Conservation (phyloP, 1,140 invertebrate species). For the Potamilus streckersoni region DNA sequence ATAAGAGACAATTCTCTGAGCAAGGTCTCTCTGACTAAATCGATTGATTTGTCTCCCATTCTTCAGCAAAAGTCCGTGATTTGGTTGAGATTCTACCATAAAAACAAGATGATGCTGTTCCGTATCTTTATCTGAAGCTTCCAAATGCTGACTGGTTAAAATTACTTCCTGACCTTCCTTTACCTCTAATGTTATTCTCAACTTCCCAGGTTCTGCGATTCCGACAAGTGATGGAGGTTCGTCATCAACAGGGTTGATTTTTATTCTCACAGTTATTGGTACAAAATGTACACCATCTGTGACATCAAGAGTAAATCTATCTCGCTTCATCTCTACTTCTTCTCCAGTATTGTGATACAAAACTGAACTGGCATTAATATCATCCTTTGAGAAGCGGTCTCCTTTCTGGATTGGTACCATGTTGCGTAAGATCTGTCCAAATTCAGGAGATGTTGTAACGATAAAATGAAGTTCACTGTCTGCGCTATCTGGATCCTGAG, state of each 20-base stretch:
- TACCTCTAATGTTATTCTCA: constrained; percentile 52
- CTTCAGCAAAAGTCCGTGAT: constrained; percentile 54
- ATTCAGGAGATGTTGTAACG: constrained; percentile 43
- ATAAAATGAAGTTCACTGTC: constrained; percentile 51
- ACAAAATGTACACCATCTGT: constrained; percentile 67
- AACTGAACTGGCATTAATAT: constrained; percentile 58
- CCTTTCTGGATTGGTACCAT: constrained; percentile 47
- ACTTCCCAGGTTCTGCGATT: constrained; percentile 37
- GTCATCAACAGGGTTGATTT: constrained; percentile 60
- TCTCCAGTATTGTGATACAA: constrained; percentile 61
- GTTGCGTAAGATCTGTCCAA: constrained; percentile 54
- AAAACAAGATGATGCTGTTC: constrained; percentile 60
- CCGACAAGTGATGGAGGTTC: constrained; percentile 56
- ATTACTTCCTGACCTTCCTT: constrained; percentile 50
- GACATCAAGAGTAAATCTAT: constrained; percentile 63
- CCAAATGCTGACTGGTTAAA: constrained; percentile 55
- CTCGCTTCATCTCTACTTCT: constrained; percentile 48
- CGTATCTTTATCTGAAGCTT: constrained; percentile 61
- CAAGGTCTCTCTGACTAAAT: constrained; percentile 65
- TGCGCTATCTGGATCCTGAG: constrained; percentile 63
- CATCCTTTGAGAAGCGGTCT: constrained; percentile 57
- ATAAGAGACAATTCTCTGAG: constrained; percentile 57
- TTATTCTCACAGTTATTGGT: constrained; percentile 59
- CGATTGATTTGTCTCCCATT: constrained; percentile 45
- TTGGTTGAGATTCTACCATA: constrained; percentile 53